phyloP scores from a whole-genome alignment of 2,797 vertebrate genomes.

The Gadopsis marmoratus region DNA sequence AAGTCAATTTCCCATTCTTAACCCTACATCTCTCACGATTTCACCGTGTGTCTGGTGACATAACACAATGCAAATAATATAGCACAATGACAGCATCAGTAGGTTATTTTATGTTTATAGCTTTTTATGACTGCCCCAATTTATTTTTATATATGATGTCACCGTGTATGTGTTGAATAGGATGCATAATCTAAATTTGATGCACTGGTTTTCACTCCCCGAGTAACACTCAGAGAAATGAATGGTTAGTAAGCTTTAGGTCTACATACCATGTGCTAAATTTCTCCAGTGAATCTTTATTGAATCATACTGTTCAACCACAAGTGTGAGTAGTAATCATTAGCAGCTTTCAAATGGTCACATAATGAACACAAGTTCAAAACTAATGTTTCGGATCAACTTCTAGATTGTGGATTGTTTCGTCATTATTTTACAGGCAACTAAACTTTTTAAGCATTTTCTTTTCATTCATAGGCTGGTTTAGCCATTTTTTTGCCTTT shows the following conservation, averaged over 20 bases:
- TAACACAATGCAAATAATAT: neutral
- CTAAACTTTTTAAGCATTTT: too few species aligned
- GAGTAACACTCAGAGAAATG: neutral
- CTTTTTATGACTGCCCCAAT: neutral
- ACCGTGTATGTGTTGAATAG: neutral
- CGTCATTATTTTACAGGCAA: neutral
- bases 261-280: neutral
- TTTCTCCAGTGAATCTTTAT: neutral
- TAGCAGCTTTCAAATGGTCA: too few species aligned
- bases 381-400: neutral
- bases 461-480: neutral
- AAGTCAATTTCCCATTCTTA: neutral
- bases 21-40: neutral
- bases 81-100: neutral
- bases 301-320: neutral
- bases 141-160: neutral
- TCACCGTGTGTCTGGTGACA: neutral
- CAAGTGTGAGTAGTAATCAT: too few species aligned
- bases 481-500: neutral
- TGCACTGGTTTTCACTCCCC: neutral
- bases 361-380: too few species aligned
- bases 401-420: neutral
- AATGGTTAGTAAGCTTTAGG: neutral
- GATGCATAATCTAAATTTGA: slow-evolving; percentile 19
- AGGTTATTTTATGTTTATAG: neutral